Conservation (phyloP, 1,140 invertebrate genomes). For the Pogonomyrmex californicus region DNA sequence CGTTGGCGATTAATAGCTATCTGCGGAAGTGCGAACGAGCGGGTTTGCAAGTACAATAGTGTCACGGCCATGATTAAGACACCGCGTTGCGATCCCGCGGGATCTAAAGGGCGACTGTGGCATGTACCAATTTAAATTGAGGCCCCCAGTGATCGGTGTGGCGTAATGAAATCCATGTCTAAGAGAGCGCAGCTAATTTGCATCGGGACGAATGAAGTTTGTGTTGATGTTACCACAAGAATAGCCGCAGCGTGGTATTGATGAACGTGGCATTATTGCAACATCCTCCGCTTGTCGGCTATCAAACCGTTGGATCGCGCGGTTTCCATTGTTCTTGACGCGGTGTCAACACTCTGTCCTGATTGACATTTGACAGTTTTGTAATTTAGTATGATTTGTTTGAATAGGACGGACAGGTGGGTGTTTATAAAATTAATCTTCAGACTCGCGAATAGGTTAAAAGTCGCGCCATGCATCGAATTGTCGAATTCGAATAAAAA, state of each 20-base stretch:
- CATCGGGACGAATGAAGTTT: conserved; percentile 44
- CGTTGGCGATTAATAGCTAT: conserved; percentile 71
- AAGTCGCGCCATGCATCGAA: background rate
- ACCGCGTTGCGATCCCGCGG: conserved; percentile 3
- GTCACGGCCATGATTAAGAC: conserved; percentile 73
- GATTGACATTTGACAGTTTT: conserved; percentile 13
- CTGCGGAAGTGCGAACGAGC: conserved; percentile 71
- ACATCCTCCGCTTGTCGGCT: conserved; percentile 10
- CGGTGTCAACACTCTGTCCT: conserved; percentile 6
- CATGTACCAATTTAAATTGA: conserved; percentile 63
- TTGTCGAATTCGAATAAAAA: background rate
- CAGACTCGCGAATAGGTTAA: background rate
- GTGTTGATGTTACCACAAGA: conserved; percentile 58
- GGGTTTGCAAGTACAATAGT: conserved; percentile 70
- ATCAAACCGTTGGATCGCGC: conserved; percentile 13
- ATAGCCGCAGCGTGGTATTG: conserved; percentile 40
- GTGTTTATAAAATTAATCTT: conserved; percentile 16
- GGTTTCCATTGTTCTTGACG: background rate
- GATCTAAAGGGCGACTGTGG: conserved; percentile 9
- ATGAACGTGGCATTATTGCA: conserved; percentile 40
- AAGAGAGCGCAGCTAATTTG: conserved; percentile 36
- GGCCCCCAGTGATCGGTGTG: background rate
- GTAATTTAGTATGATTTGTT: conserved; percentile 44
- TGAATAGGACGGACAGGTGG: background rate
- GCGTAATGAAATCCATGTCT: background rate